Conservation (phyloP, 2,888 invertebrate genomes). For the Drosophila diplacantha region DNA sequence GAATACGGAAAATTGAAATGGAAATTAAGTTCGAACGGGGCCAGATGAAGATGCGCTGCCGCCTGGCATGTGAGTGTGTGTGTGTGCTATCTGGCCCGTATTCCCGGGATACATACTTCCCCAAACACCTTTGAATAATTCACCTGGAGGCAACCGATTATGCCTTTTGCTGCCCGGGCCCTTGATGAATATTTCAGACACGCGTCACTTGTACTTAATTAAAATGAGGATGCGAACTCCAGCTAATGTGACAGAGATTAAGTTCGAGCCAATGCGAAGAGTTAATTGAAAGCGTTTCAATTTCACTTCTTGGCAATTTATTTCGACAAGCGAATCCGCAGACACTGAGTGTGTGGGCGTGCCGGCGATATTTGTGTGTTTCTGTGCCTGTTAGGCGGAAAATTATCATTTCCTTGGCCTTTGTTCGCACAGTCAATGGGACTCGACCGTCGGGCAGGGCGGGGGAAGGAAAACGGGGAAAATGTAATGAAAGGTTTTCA, state of each 20-base stretch:
- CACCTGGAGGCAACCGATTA: slow-evolving; percentile 18
- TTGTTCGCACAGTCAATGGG: slow-evolving; percentile 60
- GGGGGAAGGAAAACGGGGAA: slow-evolving; percentile 1
- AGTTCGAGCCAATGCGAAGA: slow-evolving; percentile 8
- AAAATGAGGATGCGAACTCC: slow-evolving; percentile 23
- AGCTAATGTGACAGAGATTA: slow-evolving; percentile 32
- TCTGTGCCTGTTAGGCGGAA: slow-evolving; percentile 54
- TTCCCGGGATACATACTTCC: not conserved
- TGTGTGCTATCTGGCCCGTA: not conserved
- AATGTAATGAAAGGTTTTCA: slow-evolving; percentile 60
- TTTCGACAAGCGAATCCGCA: slow-evolving; percentile 18
- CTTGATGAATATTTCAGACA: slow-evolving; percentile 32
- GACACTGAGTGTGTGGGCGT: not conserved
- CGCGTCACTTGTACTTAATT: slow-evolving; percentile 31
- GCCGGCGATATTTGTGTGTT: slow-evolving; percentile 9
- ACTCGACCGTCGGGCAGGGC: slow-evolving; percentile 2
- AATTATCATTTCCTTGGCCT: slow-evolving; percentile 65
- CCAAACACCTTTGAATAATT: slow-evolving; percentile 27
- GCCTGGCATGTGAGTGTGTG: slow-evolving; percentile 2
- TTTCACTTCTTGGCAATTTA: slow-evolving; percentile 24
- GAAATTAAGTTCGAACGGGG: slow-evolving; percentile 36
- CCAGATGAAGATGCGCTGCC: slow-evolving; percentile 15
- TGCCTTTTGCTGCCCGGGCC: slow-evolving; percentile 16
- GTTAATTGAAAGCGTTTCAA: slow-evolving; percentile 38
- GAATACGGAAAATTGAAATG: slow-evolving; percentile 39